Conservation (phyloP, 1,140 invertebrate species). For the Aphelinus atriplicis region DNA sequence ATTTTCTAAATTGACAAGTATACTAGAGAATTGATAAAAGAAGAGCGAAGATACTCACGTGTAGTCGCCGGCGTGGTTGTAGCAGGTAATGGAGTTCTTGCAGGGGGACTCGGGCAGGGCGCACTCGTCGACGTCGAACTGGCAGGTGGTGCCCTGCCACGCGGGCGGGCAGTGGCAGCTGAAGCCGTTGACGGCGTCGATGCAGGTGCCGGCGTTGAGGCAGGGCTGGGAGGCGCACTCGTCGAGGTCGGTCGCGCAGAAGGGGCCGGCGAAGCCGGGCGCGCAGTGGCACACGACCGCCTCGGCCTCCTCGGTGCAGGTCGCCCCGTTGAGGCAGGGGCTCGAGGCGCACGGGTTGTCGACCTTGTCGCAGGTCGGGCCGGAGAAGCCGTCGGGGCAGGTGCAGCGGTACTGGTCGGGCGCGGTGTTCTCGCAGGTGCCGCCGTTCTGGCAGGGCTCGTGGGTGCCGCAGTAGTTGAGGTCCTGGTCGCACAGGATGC, state of each 20-base stretch:
- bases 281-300: conserved; percentile 79
- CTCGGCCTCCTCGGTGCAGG: conserved; percentile 70
- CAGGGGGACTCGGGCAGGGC: conserved; percentile 71
- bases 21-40: no score
- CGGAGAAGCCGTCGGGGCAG: conserved; percentile 91
- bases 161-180: conserved; percentile 80
- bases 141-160: conserved; percentile 85
- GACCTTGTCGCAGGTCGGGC: conserved; percentile 89
- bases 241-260: conserved; percentile 83
- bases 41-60: conserved; percentile 53
- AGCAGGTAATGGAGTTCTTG: conserved; percentile 83
- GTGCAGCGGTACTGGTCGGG: conserved; percentile 92
- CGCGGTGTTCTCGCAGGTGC: conserved; percentile 94
- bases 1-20: no score
- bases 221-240: conserved; percentile 87
- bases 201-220: conserved; percentile 87
- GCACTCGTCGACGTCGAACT: conserved; percentile 73
- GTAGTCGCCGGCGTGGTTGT: conserved; percentile 85
- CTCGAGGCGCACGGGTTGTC: conserved; percentile 90
- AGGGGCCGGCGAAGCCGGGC: conserved; percentile 84
- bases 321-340: conserved; percentile 89
- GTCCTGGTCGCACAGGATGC: conserved; percentile 94
- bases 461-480: conserved; percentile 98
- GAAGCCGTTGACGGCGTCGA: conserved; percentile 79
- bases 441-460: conserved; percentile 94